Evolutionary conservation across 2,888 invertebrate genomes (phyloP).

Genomic region (Gibbula magus): DNA sequence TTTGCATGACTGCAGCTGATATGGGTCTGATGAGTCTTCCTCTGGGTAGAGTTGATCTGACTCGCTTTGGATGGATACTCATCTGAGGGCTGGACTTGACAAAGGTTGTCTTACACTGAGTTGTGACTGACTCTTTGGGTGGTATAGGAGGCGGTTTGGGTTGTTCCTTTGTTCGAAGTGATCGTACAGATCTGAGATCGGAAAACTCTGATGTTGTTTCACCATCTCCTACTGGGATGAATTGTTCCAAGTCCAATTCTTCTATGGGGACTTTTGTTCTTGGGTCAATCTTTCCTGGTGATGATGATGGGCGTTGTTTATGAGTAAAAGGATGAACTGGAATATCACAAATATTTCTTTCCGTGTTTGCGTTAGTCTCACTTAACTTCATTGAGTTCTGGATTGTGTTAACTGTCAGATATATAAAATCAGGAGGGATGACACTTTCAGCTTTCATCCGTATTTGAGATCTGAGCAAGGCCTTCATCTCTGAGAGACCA

Average conservation of each 20-base stretch:
- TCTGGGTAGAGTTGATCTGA: conserved; percentile 63
- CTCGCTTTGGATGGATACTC: conserved; percentile 61
- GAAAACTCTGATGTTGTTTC: conserved; percentile 57
- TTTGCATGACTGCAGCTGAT: conserved; percentile 57
- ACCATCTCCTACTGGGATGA: conserved; percentile 46
- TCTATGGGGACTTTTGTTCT: conserved; percentile 66
- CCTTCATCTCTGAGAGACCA: conserved; percentile 69
- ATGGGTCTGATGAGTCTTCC: conserved; percentile 68
- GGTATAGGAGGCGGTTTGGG: conserved; percentile 43
- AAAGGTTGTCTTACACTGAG: conserved; percentile 53
- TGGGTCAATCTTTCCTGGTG: conserved; percentile 71
- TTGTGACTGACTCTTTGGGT: conserved; percentile 55
- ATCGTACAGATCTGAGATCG: conserved; percentile 53
- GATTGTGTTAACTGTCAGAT: conserved; percentile 71
- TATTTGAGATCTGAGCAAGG: conserved; percentile 72
- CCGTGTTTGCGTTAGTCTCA: conserved; percentile 62
- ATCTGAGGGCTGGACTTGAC: conserved; percentile 49
- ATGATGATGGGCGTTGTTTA: conserved; percentile 65
- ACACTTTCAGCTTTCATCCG: conserved; percentile 63
- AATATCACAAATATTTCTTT: conserved; percentile 48
- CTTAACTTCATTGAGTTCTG: conserved; percentile 63
- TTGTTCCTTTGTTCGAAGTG: conserved; percentile 49
- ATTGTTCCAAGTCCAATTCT: conserved; percentile 58
- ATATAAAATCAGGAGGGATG: conserved; percentile 73
- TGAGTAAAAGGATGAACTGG: conserved; percentile 9